Evolutionary conservation across 2,797 vertebrate genomes (phyloP).

Genomic region (Knipowitschia caucasica): DNA sequence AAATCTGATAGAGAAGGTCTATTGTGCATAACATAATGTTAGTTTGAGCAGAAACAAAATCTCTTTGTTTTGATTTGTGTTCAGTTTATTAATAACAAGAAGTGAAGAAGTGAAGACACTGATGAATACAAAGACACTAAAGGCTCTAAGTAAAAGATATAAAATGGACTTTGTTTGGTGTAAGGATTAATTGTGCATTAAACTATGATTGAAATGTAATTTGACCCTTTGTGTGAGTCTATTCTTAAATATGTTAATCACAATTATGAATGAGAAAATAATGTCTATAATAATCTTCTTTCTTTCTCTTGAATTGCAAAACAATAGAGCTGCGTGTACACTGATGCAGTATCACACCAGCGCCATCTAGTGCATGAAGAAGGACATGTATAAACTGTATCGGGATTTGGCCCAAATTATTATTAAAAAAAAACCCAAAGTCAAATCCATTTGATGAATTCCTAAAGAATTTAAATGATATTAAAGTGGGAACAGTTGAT

Average conservation of each 20-base stretch:
- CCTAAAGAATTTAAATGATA: too few relatives aligned
- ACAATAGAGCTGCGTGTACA: constrained; percentile 35
- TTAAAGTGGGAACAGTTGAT: too few relatives aligned
- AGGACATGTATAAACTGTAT: too few relatives aligned
- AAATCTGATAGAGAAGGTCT: too few relatives aligned
- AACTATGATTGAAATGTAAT: constrained; percentile 52
- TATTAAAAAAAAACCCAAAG: too few relatives aligned
- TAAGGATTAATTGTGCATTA: constrained; percentile 48
- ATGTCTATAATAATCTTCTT: constrained; percentile 57
- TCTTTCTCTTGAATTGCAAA: constrained; percentile 34
- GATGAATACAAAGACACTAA: constrained; percentile 53
- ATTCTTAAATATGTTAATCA: constrained; percentile 61
- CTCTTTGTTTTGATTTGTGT: too few relatives aligned
- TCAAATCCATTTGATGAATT: too few relatives aligned
- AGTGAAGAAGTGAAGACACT: constrained; percentile 42
- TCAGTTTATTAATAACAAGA: too few relatives aligned
- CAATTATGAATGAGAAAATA: constrained; percentile 65
- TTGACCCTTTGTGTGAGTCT: constrained; percentile 41
- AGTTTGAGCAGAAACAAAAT: too few relatives aligned
- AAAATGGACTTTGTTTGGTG: constrained; percentile 60
- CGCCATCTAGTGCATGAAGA: constrained; percentile 72
- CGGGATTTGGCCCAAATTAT: too few relatives aligned
- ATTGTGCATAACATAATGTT: too few relatives aligned
- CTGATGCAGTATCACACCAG: constrained; percentile 57
- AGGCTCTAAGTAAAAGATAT: constrained; percentile 55